Evolutionary conservation across 2,888 invertebrate genomes (phyloP).

Genomic region (Falcaria lacertinaria): DNA sequence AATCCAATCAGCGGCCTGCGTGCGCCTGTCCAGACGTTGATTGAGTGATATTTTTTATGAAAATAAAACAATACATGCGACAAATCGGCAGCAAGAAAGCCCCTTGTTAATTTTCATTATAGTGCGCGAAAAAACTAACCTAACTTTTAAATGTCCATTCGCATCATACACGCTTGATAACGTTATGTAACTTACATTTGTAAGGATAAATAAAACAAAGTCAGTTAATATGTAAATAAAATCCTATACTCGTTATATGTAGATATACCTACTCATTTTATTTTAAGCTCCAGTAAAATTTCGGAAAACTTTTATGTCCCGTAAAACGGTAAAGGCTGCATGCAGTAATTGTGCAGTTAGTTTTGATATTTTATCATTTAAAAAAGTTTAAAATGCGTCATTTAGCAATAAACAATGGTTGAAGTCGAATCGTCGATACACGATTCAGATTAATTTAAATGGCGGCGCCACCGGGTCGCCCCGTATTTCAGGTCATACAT

Average conservation of each 20-base stretch:
- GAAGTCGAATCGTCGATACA: slow-evolving; percentile 47
- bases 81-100: slow-evolving; percentile 67
- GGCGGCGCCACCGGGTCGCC: slow-evolving; percentile 56
- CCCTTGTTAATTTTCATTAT: slow-evolving; percentile 33
- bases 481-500: slow-evolving; percentile 53
- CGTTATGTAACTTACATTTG: no score
- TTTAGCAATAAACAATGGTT: slow-evolving; percentile 45
- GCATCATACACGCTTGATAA: no score
- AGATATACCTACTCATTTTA: no score
- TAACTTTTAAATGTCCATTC: no score
- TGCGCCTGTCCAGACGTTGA: slow-evolving; percentile 60
- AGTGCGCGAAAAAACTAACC: no score
- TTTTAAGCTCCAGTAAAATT: slow-evolving; percentile 16
- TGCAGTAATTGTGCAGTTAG: no score
- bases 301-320: no score
- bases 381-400: no score
- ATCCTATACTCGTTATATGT: no score
- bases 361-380: slow-evolving; percentile 32
- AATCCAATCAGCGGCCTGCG: slow-evolving; percentile 68
- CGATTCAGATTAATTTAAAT: slow-evolving; percentile 52
- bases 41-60: slow-evolving; percentile 73
- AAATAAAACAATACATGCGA: slow-evolving; percentile 72
- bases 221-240: no score
- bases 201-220: no score
- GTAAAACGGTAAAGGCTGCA: no score